phyloP scores from a whole-genome alignment of 1,140 invertebrate species.

The Hestina assimilis region DNA sequence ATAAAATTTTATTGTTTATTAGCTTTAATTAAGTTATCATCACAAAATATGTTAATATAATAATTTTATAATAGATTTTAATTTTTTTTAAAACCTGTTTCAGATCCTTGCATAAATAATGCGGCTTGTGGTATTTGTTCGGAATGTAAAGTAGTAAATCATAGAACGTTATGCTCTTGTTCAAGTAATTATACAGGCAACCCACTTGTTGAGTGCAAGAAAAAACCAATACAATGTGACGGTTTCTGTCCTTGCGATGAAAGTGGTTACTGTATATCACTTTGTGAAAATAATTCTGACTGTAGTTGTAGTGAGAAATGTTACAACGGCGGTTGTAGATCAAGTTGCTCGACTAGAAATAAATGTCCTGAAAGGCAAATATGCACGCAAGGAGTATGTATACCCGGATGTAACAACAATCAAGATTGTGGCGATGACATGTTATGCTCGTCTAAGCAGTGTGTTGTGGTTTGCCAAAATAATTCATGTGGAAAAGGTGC shows the following conservation, averaged over 20 bases:
- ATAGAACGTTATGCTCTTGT: constrained; percentile 91
- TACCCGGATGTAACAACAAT: constrained; percentile 87
- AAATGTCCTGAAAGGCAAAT: constrained; percentile 78
- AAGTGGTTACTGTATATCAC: constrained; percentile 85
- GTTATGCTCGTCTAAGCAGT: constrained; percentile 86
- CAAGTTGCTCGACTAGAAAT: constrained; percentile 79
- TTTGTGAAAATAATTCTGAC: constrained; percentile 82
- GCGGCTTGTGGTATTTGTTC: constrained; percentile 90
- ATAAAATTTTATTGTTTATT: neutral
- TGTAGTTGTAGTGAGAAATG: constrained; percentile 89
- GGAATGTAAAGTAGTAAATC: constrained; percentile 88
- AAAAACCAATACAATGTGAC: constrained; percentile 81
- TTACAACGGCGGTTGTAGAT: constrained; percentile 80
- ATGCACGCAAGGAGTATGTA: constrained; percentile 76
- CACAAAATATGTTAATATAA: neutral
- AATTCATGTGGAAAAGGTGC: constrained; percentile 87
- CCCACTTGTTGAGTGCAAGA: constrained; percentile 85
- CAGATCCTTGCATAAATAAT: constrained; percentile 86
- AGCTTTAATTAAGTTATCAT: neutral
- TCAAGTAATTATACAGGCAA: constrained; percentile 89
- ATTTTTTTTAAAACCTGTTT: constrained; percentile 82
- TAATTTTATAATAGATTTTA: constrained; percentile 16
- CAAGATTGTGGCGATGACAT: constrained; percentile 89
- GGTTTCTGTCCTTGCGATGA: constrained; percentile 88
- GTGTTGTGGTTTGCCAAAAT: constrained; percentile 86